These are phyloP conservation scores for Puntigrus tetrazona DNA, from an alignment of 2,113 vertebrate species.

Conservation along the genomic window DNA sequence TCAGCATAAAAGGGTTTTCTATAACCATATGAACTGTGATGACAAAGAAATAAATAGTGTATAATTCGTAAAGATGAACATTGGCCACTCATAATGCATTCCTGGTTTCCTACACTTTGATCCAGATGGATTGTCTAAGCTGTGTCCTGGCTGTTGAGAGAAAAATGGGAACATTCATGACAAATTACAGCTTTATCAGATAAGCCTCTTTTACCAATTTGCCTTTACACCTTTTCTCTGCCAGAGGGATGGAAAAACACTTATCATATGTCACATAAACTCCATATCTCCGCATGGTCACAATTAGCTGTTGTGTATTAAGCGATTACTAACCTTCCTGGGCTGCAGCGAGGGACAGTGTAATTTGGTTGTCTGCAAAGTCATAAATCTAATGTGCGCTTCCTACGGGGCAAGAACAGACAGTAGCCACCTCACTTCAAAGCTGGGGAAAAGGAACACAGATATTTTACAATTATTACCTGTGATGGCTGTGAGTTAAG, in stretches of 20 bases:
- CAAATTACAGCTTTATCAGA: conserved; percentile 55
- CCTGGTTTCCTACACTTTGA: background rate
- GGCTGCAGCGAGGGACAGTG: conserved; percentile 31
- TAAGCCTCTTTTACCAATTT: conserved; percentile 46
- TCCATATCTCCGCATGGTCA: conserved; percentile 31
- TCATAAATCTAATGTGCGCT: conserved; percentile 53
- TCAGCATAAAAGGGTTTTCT: background rate
- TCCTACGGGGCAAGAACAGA: conserved; percentile 53
- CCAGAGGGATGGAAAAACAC: conserved; percentile 46
- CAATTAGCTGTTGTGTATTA: conserved; percentile 55
- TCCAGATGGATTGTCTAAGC: background rate
- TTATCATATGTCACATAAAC: conserved; percentile 52
- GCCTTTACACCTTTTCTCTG: conserved; percentile 45
- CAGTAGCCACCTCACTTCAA: conserved; percentile 59
- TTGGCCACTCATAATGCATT: background rate
- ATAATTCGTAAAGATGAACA: background rate
- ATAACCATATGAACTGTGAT: background rate
- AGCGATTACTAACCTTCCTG: conserved; percentile 40
- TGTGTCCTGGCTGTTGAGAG: conserved; percentile 26
- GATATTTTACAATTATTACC: conserved; percentile 64
- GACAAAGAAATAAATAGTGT: too few species aligned
- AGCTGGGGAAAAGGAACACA: conserved; percentile 53
- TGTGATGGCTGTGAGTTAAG: conserved; percentile 57
- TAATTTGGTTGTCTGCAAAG: conserved; percentile 54
- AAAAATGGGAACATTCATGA: conserved; percentile 52